Evolutionary conservation across 2,113 vertebrate genomes (phyloP).

Genomic region (Phylloscopus trochilus): DNA sequence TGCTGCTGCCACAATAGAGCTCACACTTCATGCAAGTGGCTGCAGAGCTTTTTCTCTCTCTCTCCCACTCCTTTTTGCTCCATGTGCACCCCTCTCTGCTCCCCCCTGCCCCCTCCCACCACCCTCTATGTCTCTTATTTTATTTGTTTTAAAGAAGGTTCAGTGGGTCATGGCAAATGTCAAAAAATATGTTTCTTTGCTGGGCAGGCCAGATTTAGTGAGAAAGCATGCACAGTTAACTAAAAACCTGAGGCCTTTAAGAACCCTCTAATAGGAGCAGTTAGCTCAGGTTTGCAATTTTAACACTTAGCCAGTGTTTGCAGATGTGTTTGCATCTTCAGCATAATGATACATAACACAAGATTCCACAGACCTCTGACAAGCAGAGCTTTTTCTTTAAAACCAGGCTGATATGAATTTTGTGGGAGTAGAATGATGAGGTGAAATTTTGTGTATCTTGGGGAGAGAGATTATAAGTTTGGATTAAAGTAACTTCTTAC

Average conservation of each 20-base stretch:
- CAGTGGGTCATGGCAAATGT: neutral
- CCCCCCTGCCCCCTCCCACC: too few relatives aligned
- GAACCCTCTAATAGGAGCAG: neutral
- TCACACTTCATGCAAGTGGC: rapidly evolving
- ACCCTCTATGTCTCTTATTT: neutral
- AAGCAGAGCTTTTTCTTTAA: neutral
- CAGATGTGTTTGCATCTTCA: neutral
- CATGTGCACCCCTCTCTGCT: neutral
- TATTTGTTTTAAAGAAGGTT: neutral
- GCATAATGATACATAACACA: neutral
- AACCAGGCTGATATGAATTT: neutral
- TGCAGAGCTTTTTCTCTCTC: neutral
- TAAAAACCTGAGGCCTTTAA: neutral
- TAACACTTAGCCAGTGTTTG: neutral
- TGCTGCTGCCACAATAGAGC: neutral
- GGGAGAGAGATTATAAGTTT: neutral
- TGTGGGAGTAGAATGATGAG: neutral
- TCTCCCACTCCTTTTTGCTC: neutral
- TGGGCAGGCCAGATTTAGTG: neutral
- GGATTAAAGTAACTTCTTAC: neutral
- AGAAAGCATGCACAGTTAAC: neutral
- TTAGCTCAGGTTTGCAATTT: neutral
- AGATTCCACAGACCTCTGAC: neutral
- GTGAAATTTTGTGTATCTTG: neutral
- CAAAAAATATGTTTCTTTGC: neutral